A percentile compares a stretch with the other conserved stretches of the same genome.
phyloP scores from a whole-genome alignment of 2,797 vertebrate genomes.

The Dermochelys coriacea region DNA sequence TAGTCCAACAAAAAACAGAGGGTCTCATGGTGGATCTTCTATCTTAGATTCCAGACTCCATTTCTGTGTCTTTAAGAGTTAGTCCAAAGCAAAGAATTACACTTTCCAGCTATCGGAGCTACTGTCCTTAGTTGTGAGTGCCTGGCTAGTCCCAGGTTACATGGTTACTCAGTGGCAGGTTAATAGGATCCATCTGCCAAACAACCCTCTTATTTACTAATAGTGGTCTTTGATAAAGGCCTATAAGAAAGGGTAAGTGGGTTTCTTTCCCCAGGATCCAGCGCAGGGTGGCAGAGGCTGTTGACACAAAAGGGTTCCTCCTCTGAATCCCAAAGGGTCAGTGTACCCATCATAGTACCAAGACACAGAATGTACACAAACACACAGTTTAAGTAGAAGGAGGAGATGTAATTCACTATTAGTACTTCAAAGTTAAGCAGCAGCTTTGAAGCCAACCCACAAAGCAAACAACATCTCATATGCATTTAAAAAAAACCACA shows the following conservation, averaged over 20 bases:
- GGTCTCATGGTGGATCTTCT: too few relatives aligned
- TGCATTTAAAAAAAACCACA: neutral
- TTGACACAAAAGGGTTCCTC: neutral
- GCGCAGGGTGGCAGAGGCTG: neutral
- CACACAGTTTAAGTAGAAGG: neutral
- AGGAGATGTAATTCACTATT: neutral
- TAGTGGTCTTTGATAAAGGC: neutral
- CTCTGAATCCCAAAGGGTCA: neutral
- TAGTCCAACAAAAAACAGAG: neutral
- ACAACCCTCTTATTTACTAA: neutral
- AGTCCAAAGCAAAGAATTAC: too few relatives aligned
- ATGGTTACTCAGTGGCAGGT: neutral
- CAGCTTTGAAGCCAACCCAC: neutral
- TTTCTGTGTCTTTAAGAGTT: neutral
- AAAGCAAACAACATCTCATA: neutral
- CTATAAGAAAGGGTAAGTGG: neutral
- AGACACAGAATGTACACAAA: neutral
- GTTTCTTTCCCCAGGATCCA: neutral
- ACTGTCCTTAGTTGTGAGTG: neutral
- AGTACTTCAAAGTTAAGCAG: neutral
- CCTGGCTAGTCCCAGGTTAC: neutral
- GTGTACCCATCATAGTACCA: neutral
- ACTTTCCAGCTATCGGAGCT: neutral
- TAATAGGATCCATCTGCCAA: neutral
- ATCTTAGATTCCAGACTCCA: neutral